Evolutionary conservation across 2,113 vertebrate genomes (phyloP).

Genomic region (Trematocara stigmaticum): DNA sequence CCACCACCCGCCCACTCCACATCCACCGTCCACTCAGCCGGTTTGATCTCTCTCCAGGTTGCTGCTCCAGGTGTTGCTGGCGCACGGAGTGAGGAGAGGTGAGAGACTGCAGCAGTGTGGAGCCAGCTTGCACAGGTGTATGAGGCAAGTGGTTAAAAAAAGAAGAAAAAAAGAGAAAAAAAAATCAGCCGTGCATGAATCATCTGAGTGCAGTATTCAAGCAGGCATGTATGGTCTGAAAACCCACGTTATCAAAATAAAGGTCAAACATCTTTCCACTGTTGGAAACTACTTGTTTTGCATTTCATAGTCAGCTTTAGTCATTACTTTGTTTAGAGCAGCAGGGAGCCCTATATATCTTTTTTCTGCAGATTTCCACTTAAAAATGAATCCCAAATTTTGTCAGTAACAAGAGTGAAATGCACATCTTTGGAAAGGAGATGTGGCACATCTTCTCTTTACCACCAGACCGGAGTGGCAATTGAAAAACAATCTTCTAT

Average conservation of each 20-base stretch:
- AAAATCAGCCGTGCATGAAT: neutral
- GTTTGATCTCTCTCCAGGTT: neutral
- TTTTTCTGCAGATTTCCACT: neutral
- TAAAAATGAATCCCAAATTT: neutral
- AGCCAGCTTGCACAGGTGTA: neutral
- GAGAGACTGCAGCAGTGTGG: neutral
- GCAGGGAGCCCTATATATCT: neutral
- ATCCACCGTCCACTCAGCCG: neutral
- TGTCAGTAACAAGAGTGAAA: neutral
- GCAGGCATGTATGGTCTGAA: neutral
- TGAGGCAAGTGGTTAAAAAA: neutral
- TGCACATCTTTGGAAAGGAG: neutral
- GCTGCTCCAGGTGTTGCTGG: slow-evolving; percentile 3
- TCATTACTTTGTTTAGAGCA: neutral
- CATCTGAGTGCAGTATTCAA: neutral
- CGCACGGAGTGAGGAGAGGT: neutral
- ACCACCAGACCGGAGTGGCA: neutral
- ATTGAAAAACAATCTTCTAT: neutral
- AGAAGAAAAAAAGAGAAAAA: fast-evolving
- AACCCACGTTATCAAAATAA: neutral
- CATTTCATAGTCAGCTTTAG: neutral
- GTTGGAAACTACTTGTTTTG: neutral
- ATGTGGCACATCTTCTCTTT: neutral
- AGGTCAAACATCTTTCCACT: slow-evolving; percentile 10
- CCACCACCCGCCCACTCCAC: neutral